Evolutionary conservation across 1,140 invertebrate species (phyloP), one percentile per base, ranked within the genome.

Genomic region (Caenorhabditis brenneri): DNA sequence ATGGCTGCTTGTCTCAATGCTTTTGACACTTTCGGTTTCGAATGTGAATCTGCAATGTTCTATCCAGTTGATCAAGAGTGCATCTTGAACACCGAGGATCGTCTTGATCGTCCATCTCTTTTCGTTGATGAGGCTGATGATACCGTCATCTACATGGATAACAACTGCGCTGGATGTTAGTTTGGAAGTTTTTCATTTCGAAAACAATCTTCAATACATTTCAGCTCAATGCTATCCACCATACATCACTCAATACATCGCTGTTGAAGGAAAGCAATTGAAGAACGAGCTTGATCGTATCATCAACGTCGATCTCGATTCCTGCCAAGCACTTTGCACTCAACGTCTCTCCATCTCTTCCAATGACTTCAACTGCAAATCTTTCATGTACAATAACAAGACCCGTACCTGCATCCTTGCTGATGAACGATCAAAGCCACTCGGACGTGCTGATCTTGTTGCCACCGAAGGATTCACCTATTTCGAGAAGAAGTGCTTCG

Each of bases 361-460:
- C 60, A 90, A 91, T 79, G 89, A 90, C 79, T 90, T 90, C 87
- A 90, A 91, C 84, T 90, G 89, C 88, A 90, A 90, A 83, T 86
- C 90, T 16, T 90, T 90, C 88, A 90, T 91, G 90, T 90, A 90
- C 84, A 88, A 88, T 79, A 88, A 89, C 51, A 49, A 82, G 39
- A 88, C 85, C 51, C 83, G 87, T 27, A 90, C 85, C 22, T 90
- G 89, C 74, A 87, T 88, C 65, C 83, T 90, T 12, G 88, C 89
- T 42, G 90, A 90, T 78, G 89, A 90, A 79, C 82, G 89, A 31
- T 90, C 89, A n/a, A 88, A 80, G 12, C 89, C 89, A 36, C 87
- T 90, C 24, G 89, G 89, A 69, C 84, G 89, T 79, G 89, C 84
- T 31, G 86, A 88, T 80, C 84, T 90, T 46, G 84, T 87, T 24